Conservation (phyloP, 2,113 vertebrate species). For the Oncorhynchus keta region DNA sequence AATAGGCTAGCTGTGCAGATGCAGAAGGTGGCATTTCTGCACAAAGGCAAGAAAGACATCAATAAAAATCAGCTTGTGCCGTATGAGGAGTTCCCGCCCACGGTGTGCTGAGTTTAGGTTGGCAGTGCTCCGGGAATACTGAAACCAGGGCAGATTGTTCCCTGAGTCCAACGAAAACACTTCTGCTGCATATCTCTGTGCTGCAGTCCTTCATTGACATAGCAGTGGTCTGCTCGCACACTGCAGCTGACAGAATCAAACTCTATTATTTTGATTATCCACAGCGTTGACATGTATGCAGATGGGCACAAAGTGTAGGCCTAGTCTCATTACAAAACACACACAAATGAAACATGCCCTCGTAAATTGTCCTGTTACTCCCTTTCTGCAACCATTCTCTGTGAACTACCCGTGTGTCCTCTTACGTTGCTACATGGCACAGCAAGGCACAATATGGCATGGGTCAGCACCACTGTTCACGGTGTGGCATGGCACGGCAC, state of each 20-base stretch:
- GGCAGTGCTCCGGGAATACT: slow-evolving; percentile 27
- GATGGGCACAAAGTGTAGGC: slow-evolving; percentile 19
- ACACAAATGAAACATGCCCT: too few species aligned
- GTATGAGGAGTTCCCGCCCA: slow-evolving; percentile 33
- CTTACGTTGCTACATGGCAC: not conserved
- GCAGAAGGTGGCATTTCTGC: slow-evolving; percentile 33
- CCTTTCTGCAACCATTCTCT: too few species aligned
- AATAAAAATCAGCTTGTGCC: slow-evolving; percentile 14
- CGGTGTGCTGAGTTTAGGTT: slow-evolving; percentile 48
- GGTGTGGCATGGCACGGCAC: not conserved
- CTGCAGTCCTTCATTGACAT: slow-evolving; percentile 10
- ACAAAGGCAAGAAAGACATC: slow-evolving; percentile 29
- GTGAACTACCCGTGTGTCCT: too few species aligned
- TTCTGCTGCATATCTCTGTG: slow-evolving; percentile 11
- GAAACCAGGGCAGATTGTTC: slow-evolving; percentile 31
- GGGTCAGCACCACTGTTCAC: not conserved
- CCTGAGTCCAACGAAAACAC: slow-evolving; percentile 10
- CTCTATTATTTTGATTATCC: too few species aligned
- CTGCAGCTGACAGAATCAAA: too few species aligned
- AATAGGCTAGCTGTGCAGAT: not conserved
- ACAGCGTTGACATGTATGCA: not conserved
- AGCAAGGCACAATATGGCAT: slow-evolving; percentile 2
- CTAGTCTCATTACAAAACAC: too few species aligned
- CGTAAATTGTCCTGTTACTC: too few species aligned
- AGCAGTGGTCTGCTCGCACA: not conserved